Conservation (phyloP, 1,140 invertebrate genomes). For the Procambarus clarkii region DNA sequence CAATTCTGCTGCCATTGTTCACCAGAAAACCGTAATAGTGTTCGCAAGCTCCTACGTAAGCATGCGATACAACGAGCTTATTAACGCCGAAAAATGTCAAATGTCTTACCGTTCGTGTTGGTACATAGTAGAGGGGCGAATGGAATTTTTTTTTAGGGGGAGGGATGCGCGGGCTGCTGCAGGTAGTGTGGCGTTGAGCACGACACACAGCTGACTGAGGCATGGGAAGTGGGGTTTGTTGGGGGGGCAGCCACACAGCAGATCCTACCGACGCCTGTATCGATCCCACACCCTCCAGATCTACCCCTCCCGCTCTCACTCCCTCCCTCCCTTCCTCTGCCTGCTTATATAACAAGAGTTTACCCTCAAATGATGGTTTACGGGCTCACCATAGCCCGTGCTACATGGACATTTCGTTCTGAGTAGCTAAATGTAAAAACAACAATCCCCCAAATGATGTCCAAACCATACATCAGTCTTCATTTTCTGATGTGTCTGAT, state of each 20-base stretch:
- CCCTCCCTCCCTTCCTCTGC: too few relatives aligned
- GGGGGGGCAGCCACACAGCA: not conserved
- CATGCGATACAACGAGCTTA: not conserved
- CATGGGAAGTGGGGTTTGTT: not conserved
- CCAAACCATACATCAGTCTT: too few relatives aligned
- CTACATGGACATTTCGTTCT: too few relatives aligned
- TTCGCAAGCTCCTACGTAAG: not conserved
- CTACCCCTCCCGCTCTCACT: too few relatives aligned
- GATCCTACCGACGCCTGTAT: not conserved
- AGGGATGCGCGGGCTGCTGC: not conserved
- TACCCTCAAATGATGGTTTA: too few relatives aligned
- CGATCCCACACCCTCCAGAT: not conserved
- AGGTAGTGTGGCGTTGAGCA: not conserved
- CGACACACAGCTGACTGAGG: conserved; percentile 33
- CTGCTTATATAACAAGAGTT: too few relatives aligned
- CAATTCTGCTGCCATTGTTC: not conserved
- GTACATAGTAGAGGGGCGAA: not conserved
- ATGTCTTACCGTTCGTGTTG: not conserved
- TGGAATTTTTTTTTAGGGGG: not conserved
- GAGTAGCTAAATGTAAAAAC: too few relatives aligned
- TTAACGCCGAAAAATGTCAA: not conserved
- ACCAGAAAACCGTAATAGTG: not conserved
- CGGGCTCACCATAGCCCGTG: too few relatives aligned
- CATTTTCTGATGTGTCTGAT: too few relatives aligned
- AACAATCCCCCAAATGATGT: too few relatives aligned